Conservation (phyloP, 1,140 invertebrate genomes). For the Euura saliciscinereae region DNA sequence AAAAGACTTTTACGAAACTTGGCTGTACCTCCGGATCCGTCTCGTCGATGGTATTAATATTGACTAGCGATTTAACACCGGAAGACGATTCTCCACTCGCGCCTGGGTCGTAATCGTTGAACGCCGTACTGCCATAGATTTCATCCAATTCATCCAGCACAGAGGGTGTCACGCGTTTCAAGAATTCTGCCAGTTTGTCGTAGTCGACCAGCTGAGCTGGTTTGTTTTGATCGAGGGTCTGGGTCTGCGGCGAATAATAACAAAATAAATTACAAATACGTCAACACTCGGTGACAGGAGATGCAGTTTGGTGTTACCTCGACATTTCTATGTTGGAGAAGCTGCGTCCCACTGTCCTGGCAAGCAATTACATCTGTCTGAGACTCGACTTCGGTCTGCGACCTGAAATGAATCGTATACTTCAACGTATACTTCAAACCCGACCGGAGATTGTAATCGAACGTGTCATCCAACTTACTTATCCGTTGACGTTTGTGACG, state of each 20-base stretch:
- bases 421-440: not conserved
- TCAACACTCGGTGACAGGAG: conserved; percentile 8
- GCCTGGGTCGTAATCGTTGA: conserved; percentile 48
- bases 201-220: conserved; percentile 43
- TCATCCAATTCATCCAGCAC: conserved; percentile 55
- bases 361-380: conserved; percentile 48
- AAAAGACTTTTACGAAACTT: not conserved
- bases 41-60: conserved; percentile 38
- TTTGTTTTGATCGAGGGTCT: conserved; percentile 41
- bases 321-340: conserved; percentile 40
- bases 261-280: not conserved
- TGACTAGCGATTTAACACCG: conserved; percentile 41
- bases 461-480: conserved; percentile 36
- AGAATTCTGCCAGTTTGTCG: conserved; percentile 50
- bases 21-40: conserved; percentile 37
- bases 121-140: conserved; percentile 47
- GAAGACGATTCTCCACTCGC: conserved; percentile 30
- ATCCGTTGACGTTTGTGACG: conserved; percentile 36
- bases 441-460: conserved; percentile 9
- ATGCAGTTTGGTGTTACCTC: conserved; percentile 34
- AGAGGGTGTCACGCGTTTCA: conserved; percentile 51
- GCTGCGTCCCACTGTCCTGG: conserved; percentile 38
- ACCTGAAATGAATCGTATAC: not conserved
- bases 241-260: conserved; percentile 40
- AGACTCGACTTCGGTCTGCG: conserved; percentile 32